Evolutionary conservation across 92 coral and sea anemone species (phyloP), one percentile per base, ranked within the genome.

Genomic region (Phymanthus crucifer): DNA sequence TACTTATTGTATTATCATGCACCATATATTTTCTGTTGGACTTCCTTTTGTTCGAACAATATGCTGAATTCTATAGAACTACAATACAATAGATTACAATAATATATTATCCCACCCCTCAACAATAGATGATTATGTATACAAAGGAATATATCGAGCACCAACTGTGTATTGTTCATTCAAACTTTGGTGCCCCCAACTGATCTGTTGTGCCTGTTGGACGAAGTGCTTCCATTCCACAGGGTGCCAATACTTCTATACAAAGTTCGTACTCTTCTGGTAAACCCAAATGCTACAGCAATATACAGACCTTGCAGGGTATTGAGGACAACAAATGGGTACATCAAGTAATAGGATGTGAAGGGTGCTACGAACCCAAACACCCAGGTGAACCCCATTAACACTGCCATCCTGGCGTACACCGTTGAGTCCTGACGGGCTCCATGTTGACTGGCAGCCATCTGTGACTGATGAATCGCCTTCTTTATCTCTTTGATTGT

Each of bases 311-410:
- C 91, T 40, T 88, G 91, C 9, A 84, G 66, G 0, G 92, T 78
- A 65, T 83, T 79, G 16, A 57, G 45, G 23, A 84, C 48, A 1
- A 77, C 84, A 34, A 84, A 84, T 12, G 87, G 72, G 43, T 78
- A 88, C 84, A 72, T 64, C 72, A 88, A 64, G 73, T 79, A 80
- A 43, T 32, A 40, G 17, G 87, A 24, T 74, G 74, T 73, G 36
- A 88, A 16, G 32, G 84, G 80, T 40, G 77, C 85, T 19, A 88
- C 54, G 79, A 88, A 69, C 27, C 86, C 92, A 76, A 84, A 70
- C 65, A 75, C 54, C 88, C 88, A 88, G 2, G 86, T 74, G 64
- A 91, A 87, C 12, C 92, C 91, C 94, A 85, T 84, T 12, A 87
- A 77, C 23, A 83, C 78, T n/a, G 91, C 83, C 21, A 88, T 71